These are phyloP conservation scores for Tragelaphus strepsiceros DNA, from an alignment of 2,113 vertebrate species.

Conservation along the genomic window DNA sequence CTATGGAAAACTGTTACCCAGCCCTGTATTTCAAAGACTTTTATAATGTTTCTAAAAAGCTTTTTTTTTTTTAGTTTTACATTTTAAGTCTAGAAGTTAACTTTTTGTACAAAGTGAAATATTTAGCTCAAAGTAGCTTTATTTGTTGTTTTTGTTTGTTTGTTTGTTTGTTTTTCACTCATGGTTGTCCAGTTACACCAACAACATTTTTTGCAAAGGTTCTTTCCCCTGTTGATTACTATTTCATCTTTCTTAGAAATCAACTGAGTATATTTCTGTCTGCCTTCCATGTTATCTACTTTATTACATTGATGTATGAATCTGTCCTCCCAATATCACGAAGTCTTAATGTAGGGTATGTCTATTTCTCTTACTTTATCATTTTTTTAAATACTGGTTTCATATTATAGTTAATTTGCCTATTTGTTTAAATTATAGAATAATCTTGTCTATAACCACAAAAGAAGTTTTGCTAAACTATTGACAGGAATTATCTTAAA, in stretches of 20 bases:
- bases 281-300: neutral
- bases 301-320: neutral
- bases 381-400: neutral
- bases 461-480: neutral
- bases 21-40: neutral
- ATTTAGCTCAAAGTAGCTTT: neutral
- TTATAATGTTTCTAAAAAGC: neutral
- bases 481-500: neutral
- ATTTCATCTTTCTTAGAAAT: neutral
- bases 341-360: neutral
- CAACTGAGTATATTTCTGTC: neutral
- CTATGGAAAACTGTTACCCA: neutral
- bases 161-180: neutral
- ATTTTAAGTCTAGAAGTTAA: neutral
- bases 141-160: neutral
- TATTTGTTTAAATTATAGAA: neutral
- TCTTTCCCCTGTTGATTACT: neutral
- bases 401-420: neutral
- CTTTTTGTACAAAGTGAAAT: neutral
- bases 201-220: neutral
- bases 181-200: neutral
- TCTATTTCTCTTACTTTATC: neutral
- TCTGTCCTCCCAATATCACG: neutral
- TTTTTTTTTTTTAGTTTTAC: too few species aligned
- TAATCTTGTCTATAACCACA: neutral